Conservation (phyloP, 2,888 invertebrate species). For the Xylophagus ater region DNA sequence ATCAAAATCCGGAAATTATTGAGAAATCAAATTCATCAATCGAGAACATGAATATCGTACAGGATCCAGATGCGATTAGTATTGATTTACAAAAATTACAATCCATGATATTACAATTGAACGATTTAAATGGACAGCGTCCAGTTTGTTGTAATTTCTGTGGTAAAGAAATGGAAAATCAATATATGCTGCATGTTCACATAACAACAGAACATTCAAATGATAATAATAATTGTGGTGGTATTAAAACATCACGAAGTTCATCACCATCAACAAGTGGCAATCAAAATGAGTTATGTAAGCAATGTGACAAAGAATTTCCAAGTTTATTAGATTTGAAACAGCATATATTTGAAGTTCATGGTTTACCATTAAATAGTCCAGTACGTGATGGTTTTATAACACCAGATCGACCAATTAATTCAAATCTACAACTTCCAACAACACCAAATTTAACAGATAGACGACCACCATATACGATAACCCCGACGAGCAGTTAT, state of each 20-base stretch:
- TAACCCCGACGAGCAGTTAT: slow-evolving; percentile 71
- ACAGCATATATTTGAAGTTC: slow-evolving; percentile 57
- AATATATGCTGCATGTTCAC: slow-evolving; percentile 50
- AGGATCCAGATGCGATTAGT: slow-evolving; percentile 52
- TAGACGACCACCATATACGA: slow-evolving; percentile 46
- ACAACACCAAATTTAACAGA: slow-evolving; percentile 24
- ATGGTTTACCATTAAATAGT: slow-evolving; percentile 42
- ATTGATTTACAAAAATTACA: slow-evolving; percentile 81
- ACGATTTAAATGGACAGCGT: slow-evolving; percentile 58
- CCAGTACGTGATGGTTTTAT: slow-evolving; percentile 39
- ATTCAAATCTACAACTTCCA: slow-evolving; percentile 18
- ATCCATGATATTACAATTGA: slow-evolving; percentile 81
- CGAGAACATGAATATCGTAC: slow-evolving; percentile 4
- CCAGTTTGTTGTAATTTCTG: slow-evolving; percentile 54
- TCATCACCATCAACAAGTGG: slow-evolving; percentile 19
- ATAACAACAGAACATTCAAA: slow-evolving; percentile 34
- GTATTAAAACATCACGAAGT: slow-evolving; percentile 14
- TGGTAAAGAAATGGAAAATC: slow-evolving; percentile 58
- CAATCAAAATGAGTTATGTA: slow-evolving; percentile 26
- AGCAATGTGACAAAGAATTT: slow-evolving; percentile 43
- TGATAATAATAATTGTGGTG: slow-evolving; percentile 18
- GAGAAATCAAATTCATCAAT: slow-evolving; percentile 10
- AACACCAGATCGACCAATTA: slow-evolving; percentile 40
- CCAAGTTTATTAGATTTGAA: slow-evolving; percentile 56
- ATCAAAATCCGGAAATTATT: slow-evolving; percentile 3